Conservation (phyloP, 2,888 invertebrate species). For the Drosophila rellima region DNA sequence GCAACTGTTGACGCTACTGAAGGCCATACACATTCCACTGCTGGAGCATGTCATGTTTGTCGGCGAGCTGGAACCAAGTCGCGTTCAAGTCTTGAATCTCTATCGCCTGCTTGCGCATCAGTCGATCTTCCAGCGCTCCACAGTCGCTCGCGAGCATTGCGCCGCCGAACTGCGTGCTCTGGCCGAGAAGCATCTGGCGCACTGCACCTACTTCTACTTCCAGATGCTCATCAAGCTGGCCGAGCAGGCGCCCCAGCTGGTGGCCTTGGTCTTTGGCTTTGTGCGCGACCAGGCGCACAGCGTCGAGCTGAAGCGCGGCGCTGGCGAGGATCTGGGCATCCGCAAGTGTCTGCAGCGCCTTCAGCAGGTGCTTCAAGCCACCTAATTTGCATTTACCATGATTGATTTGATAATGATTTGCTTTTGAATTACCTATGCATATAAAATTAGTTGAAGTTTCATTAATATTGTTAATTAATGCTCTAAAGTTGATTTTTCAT, state of each 20-base stretch:
- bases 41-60: slow-evolving; percentile 85
- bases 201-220: slow-evolving; percentile 84
- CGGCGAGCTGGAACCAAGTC: slow-evolving; percentile 84
- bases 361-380: slow-evolving; percentile 48
- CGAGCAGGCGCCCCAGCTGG: slow-evolving; percentile 70
- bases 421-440: no score
- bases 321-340: slow-evolving; percentile 84
- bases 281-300: slow-evolving; percentile 76
- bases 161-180: slow-evolving; percentile 75
- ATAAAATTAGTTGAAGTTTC: no score
- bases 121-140: slow-evolving; percentile 61
- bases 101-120: slow-evolving; percentile 70
- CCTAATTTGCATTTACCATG: not conserved
- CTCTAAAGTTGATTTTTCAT: no score
- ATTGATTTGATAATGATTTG: no score
- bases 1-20: slow-evolving; percentile 75
- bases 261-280: slow-evolving; percentile 76
- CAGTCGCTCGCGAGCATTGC: slow-evolving; percentile 64
- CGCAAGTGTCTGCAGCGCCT: slow-evolving; percentile 78
- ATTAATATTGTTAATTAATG: no score
- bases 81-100: slow-evolving; percentile 74
- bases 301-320: slow-evolving; percentile 84
- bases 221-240: slow-evolving; percentile 83
- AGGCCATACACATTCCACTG: slow-evolving; percentile 74
- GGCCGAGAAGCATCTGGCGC: slow-evolving; percentile 84